These are phyloP conservation scores for Amitus sp. DNA, from an alignment of 2,888 invertebrate genomes.

Conservation along the genomic window DNA sequence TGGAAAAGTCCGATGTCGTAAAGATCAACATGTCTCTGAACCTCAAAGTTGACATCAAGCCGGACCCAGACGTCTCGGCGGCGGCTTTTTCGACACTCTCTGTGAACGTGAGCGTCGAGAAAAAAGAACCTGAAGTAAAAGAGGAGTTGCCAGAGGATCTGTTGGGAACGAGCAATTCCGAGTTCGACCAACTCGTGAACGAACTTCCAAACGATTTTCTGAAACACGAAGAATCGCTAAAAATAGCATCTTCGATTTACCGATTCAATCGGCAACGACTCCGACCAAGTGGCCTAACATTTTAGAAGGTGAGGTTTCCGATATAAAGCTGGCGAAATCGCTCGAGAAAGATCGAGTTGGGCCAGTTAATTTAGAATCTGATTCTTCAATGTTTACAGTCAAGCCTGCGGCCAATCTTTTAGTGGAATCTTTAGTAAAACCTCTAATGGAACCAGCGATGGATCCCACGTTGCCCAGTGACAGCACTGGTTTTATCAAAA, in stretches of 20 bases:
- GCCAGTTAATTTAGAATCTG: neutral
- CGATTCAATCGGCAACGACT: too few species aligned
- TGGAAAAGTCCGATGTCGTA: slow-evolving; percentile 66
- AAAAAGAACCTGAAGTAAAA: slow-evolving; percentile 42
- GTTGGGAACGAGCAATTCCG: slow-evolving; percentile 15
- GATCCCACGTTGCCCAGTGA: too few species aligned
- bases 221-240: slow-evolving; percentile 21
- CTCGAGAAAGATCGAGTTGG: too few species aligned
- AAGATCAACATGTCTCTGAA: slow-evolving; percentile 60
- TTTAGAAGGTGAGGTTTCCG: too few species aligned
- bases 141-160: slow-evolving; percentile 17
- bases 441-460: slow-evolving; percentile 30
- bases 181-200: slow-evolving; percentile 15
- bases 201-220: slow-evolving; percentile 31
- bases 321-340: too few species aligned
- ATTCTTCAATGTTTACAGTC: too few species aligned
- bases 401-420: too few species aligned
- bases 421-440: neutral
- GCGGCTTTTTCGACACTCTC: neutral
- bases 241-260: too few species aligned
- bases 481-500: slow-evolving; percentile 64
- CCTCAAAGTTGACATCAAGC: slow-evolving; percentile 32
- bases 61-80: slow-evolving; percentile 19
- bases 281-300: too few species aligned
- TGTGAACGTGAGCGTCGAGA: slow-evolving; percentile 30